A percentile compares a stretch with the other conserved stretches of the same genome.
These are phyloP conservation scores for Gymnocephalus cernua DNA, from an alignment of 2,113 vertebrate genomes.

Conservation along the genomic window DNA sequence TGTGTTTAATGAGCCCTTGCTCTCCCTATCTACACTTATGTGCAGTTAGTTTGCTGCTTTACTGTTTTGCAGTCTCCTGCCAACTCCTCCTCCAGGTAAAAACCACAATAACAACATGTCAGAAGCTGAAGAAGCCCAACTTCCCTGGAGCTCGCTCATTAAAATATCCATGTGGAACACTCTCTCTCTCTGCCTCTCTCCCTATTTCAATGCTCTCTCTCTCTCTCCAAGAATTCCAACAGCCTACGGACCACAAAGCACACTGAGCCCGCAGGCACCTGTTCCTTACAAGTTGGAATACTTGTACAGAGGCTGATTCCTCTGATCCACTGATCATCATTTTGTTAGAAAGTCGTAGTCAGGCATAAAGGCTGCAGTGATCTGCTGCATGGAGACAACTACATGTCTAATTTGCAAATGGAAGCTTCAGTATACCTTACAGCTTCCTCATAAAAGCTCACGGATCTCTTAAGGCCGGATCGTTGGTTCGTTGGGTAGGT, in stretches of 20 bases:
- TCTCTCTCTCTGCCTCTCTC: slow-evolving; percentile 9
- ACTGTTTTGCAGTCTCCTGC: slow-evolving; percentile 25
- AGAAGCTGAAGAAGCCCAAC: slow-evolving; percentile 45
- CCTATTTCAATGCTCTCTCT: not conserved
- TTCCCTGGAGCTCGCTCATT: slow-evolving; percentile 52
- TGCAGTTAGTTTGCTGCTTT: slow-evolving; percentile 14
- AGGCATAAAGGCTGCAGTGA: not conserved
- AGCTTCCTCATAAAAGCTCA: not conserved
- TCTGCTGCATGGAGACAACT: not conserved
- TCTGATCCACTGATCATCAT: slow-evolving; percentile 29
- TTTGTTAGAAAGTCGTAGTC: slow-evolving; percentile 29
- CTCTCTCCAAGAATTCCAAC: slow-evolving; percentile 35
- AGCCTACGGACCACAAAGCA: slow-evolving; percentile 14
- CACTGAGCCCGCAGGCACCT: slow-evolving; percentile 31
- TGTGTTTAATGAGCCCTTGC: slow-evolving; percentile 11
- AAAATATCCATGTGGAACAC: slow-evolving; percentile 55
- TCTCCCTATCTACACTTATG: not conserved
- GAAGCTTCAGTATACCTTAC: not conserved
- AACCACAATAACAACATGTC: slow-evolving; percentile 51
- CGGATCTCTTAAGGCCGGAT: too few species aligned
- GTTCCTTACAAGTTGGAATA: not conserved
- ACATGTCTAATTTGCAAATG: not conserved
- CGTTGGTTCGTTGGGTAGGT: too few species aligned
- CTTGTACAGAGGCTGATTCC: slow-evolving; percentile 15
- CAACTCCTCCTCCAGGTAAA: slow-evolving; percentile 33